These are phyloP conservation scores for Coenonympha glycerion DNA, from an alignment of 2,888 invertebrate genomes.

Conservation along the genomic window DNA sequence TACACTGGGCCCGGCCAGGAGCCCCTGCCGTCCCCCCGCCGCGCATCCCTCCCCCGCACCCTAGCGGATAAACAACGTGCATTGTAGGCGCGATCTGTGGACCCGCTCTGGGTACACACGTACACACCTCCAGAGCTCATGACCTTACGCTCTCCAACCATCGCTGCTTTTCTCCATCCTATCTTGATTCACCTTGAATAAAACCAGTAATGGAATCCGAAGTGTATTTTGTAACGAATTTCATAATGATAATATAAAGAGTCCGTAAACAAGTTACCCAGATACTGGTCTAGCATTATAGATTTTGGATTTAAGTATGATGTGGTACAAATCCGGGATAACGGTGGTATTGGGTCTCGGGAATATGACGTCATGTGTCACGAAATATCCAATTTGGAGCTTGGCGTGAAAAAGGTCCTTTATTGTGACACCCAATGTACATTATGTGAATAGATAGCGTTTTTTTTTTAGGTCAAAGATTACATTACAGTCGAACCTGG, in stretches of 20 bases:
- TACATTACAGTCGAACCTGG: too few species aligned
- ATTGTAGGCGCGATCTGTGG: conserved; percentile 70
- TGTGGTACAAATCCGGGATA: conserved; percentile 47
- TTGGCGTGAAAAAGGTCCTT: conserved; percentile 14
- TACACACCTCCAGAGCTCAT: conserved; percentile 39
- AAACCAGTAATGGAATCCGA: conserved; percentile 33
- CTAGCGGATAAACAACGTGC: conserved; percentile 74
- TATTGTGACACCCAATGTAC: conserved; percentile 8
- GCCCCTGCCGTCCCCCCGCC: conserved; percentile 38
- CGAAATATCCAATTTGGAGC: conserved; percentile 15
- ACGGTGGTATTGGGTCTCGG: conserved; percentile 34
- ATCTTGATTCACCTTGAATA: not conserved
- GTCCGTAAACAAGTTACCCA: conserved; percentile 55
- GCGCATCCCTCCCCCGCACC: conserved; percentile 44
- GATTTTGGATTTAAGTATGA: conserved; percentile 63
- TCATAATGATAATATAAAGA: conserved; percentile 32
- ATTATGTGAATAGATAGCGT: conserved; percentile 1
- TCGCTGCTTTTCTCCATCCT: conserved; percentile 14
- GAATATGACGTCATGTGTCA: conserved; percentile 15
- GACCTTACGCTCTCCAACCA: conserved; percentile 24
- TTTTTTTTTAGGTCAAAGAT: too few species aligned
- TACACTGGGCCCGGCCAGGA: conserved; percentile 65
- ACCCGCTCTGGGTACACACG: conserved; percentile 52
- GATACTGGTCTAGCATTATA: conserved; percentile 63
- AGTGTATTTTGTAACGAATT: conserved; percentile 26